phyloP scores from a whole-genome alignment of 2,113 vertebrate species.

The Cottus gobio region DNA sequence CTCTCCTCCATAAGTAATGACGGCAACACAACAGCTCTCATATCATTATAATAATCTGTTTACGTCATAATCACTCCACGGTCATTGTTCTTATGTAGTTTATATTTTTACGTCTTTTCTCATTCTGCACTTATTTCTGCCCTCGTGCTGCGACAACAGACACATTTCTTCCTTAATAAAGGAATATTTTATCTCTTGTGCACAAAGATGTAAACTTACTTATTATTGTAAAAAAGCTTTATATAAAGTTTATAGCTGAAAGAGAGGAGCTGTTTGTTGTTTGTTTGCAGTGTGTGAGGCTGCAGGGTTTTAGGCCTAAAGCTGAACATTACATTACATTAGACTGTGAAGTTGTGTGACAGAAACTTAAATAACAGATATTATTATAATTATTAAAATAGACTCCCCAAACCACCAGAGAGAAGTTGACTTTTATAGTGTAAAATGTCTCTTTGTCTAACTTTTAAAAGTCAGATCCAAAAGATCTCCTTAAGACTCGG shows the following conservation, averaged over 20 bases:
- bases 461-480: neutral
- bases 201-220: neutral
- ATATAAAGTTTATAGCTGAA: too few species aligned
- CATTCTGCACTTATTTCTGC: neutral
- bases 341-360: neutral
- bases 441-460: neutral
- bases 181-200: neutral
- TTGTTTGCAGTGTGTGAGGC: neutral
- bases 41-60: neutral
- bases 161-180: neutral
- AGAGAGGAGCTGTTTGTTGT: neutral
- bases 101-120: neutral
- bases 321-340: neutral
- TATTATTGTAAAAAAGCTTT: neutral
- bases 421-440: neutral
- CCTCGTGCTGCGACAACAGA: neutral
- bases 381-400: neutral
- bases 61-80: neutral
- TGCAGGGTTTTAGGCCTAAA: neutral
- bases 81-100: neutral
- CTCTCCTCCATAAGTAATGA: neutral
- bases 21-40: neutral
- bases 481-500: neutral
- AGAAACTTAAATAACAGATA: neutral
- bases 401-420: neutral